Conservation (phyloP, 2,888 invertebrate species). For the Horisme vitalbata region DNA sequence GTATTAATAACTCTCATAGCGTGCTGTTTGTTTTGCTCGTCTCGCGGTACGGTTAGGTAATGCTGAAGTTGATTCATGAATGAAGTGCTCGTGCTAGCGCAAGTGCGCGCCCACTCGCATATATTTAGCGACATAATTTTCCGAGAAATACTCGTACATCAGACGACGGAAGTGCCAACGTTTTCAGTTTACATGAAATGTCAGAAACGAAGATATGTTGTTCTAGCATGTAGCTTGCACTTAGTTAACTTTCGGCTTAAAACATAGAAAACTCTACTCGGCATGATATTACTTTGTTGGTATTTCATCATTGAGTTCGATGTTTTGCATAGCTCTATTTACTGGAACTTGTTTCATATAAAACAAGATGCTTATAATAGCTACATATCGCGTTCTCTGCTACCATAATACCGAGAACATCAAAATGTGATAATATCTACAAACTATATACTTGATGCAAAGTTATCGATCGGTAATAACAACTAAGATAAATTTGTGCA, state of each 20-base stretch:
- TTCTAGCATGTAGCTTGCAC: conserved; percentile 1
- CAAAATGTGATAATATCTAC: conserved; percentile 28
- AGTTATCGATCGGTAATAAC: conserved; percentile 39
- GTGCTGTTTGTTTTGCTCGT: conserved; percentile 73
- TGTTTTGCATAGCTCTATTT: conserved; percentile 4
- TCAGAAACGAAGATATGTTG: conserved; percentile 19
- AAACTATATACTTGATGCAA: conserved; percentile 31
- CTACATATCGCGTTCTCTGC: conserved; percentile 14
- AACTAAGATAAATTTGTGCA: conserved; percentile 52
- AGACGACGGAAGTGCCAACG: conserved; percentile 68
- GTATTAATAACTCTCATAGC: conserved; percentile 78
- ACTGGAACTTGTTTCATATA: conserved; percentile 14
- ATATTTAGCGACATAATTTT: conserved; percentile 77
- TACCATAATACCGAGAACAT: conserved; percentile 25
- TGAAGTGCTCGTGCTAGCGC: conserved; percentile 60
- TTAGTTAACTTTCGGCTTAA: neutral
- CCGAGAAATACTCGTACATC: conserved; percentile 62
- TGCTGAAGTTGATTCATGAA: conserved; percentile 81
- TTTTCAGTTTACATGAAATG: conserved; percentile 54
- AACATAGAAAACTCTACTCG: neutral
- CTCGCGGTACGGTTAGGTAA: conserved; percentile 72
- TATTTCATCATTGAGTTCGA: neutral
- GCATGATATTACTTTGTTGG: neutral
- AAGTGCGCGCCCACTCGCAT: conserved; percentile 58
- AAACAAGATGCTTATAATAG: conserved; percentile 20